These are phyloP conservation scores for Aegypius monachus DNA, from an alignment of 2,113 vertebrate species.

Conservation along the genomic window DNA sequence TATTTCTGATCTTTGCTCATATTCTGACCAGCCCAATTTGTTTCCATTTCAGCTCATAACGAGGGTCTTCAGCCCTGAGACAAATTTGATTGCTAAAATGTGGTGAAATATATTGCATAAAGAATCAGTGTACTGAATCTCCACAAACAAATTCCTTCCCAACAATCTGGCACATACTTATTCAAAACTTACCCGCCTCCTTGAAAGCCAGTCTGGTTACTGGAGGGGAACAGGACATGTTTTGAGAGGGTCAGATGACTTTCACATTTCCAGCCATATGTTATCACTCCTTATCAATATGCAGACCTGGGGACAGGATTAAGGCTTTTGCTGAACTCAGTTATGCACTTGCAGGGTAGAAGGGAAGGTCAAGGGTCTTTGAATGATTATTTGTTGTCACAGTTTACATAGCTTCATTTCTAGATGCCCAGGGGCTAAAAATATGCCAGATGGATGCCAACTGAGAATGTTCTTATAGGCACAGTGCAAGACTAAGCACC, in stretches of 20 bases:
- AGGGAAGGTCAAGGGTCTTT: background rate
- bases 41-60: background rate
- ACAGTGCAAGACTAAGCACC: background rate
- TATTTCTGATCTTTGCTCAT: background rate
- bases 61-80: background rate
- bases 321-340: background rate
- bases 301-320: background rate
- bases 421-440: background rate
- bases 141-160: background rate
- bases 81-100: background rate
- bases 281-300: background rate
- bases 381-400: background rate
- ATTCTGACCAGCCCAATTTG: background rate
- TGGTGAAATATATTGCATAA: background rate
- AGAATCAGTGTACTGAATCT: background rate
- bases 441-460: background rate
- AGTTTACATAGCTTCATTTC: background rate
- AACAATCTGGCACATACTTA: background rate
- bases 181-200: background rate
- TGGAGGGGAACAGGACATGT: background rate
- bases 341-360: background rate
- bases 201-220: background rate
- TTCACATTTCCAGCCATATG: background rate
- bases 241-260: background rate
- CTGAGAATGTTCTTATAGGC: background rate